Evolutionary conservation across 2,113 vertebrate species (phyloP), one percentile per base, ranked within the genome.

Genomic region (Pangasianodon hypophthalmus): DNA sequence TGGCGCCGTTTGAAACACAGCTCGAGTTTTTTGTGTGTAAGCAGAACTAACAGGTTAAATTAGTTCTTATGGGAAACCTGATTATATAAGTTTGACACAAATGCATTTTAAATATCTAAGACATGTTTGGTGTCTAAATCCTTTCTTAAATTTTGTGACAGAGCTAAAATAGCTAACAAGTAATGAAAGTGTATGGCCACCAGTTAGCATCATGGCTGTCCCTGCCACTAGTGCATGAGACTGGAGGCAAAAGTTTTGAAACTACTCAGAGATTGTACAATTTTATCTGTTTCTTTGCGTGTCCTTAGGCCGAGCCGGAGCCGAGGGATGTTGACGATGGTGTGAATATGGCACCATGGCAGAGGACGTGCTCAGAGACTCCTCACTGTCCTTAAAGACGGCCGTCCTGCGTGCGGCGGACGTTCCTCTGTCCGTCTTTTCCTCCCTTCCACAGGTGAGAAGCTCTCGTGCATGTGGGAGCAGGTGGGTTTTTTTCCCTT

Each of bases 401-500:
- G 95, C 94, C 18, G 96, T 94, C 4, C 93, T 97, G 32, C 95
- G 94, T 64, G 96, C 97, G 58, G 96, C 97, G 85, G 94, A 98
- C 91, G 95, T 98, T 54, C 97, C 98, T 2, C 94, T 97, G 71
- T 97, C 96, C 7, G 96, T 98, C 95, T 98, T 95, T 92, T 93
- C 93, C 92, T 97, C 97, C 46, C 92, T 98, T 89, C 92, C 95
- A 16, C 97, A 97, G 97, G 98, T 99, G 95, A 97, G 87, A 18
- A 11, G 67, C 46, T 52, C 8, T 48, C 3, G 2, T 29, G 2
- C 24, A 26, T 8, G 60, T 62, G 48, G 48, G 48, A 50, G 37
- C 37, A 1, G 37, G 37, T 3, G 48, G 5, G 2, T 69, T 69
- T 71, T 4, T 19, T 60, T 3, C 19, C 21, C 24, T 9, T 8